Evolutionary conservation across 2,113 vertebrate species (phyloP).

Genomic region (Cygnus atratus): DNA sequence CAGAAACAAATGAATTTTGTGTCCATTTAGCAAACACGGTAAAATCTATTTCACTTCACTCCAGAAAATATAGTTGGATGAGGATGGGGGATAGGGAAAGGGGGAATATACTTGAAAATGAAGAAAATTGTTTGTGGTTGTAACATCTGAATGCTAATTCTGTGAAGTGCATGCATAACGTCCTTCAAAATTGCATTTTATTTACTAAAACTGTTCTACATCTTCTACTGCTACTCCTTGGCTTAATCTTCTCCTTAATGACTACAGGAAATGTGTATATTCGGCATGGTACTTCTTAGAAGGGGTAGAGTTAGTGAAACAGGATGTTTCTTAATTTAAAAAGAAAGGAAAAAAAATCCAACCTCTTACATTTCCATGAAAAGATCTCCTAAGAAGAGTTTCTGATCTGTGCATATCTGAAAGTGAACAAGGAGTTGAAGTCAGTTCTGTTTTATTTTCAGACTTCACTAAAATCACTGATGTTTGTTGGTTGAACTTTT

Average conservation of each 20-base stretch:
- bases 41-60: neutral
- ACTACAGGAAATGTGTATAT: neutral
- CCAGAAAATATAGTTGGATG: neutral
- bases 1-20: neutral
- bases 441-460: neutral
- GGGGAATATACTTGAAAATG: neutral
- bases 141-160: neutral
- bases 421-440: slow-evolving; percentile 21
- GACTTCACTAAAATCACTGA: neutral
- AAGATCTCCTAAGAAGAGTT: neutral
- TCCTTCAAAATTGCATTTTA: neutral
- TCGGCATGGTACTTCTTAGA: neutral
- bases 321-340: neutral
- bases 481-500: neutral
- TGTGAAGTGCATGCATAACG: neutral
- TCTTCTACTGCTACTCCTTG: neutral
- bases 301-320: neutral
- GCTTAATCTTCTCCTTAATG: neutral
- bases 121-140: neutral
- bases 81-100: neutral
- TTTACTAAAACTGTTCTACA: neutral
- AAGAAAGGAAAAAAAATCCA: neutral
- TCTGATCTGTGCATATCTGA: slow-evolving; percentile 12
- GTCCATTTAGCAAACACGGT: neutral
- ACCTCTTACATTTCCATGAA: slow-evolving; percentile 16